Evolutionary conservation across 2,113 vertebrate species (phyloP).

Genomic region (Nothocercus nigrocapillus): DNA sequence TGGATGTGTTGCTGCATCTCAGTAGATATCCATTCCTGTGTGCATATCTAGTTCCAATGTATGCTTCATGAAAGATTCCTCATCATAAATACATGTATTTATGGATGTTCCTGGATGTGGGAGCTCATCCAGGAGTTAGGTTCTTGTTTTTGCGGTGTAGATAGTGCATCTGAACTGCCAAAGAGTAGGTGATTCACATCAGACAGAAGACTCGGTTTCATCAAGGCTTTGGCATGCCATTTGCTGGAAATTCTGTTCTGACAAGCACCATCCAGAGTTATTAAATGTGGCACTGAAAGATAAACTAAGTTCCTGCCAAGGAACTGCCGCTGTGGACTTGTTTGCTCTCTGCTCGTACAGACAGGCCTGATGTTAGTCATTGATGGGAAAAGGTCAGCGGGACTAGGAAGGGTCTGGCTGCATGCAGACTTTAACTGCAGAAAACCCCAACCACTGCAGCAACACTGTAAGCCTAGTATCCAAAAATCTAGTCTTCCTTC

Average conservation of each 20-base stretch:
- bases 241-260: conserved; percentile 60
- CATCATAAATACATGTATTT: background rate
- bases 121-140: background rate
- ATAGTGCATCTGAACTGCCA: background rate
- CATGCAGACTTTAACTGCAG: background rate
- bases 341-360: background rate
- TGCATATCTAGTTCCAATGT: background rate
- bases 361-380: background rate
- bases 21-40: background rate
- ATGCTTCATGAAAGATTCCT: background rate
- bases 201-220: conserved; percentile 55
- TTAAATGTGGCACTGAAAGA: conserved; percentile 35
- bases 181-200: conserved; percentile 49
- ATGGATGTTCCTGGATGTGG: background rate
- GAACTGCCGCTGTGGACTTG: conserved; percentile 23
- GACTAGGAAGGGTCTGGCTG: background rate
- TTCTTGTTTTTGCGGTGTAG: background rate
- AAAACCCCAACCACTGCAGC: background rate
- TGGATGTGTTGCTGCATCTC: background rate
- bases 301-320: conserved; percentile 46
- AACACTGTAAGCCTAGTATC: background rate
- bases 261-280: conserved; percentile 19
- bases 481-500: conserved; percentile 9
- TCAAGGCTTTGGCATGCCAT: conserved; percentile 49
- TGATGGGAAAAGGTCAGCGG: conserved; percentile 25